Percentiles rank a stretch among this genome's conserved stretches.
Conservation (phyloP, 2,797 vertebrate species). For the Schizothorax lantsangensis region DNA sequence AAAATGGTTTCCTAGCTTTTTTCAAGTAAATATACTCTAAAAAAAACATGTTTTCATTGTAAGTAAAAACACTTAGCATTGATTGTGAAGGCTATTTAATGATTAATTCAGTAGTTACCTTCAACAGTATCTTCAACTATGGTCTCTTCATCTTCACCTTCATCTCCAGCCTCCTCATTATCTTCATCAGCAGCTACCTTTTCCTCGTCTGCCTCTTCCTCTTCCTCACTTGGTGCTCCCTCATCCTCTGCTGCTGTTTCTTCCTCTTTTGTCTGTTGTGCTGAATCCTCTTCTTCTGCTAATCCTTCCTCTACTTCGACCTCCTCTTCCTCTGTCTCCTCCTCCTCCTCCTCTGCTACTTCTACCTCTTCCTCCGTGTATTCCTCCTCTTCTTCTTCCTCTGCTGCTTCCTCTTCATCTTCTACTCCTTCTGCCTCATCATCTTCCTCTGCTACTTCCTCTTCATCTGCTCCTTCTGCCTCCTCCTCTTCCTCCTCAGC, state of each 20-base stretch:
- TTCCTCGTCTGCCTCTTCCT: conserved; percentile 30
- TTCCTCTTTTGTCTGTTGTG: conserved; percentile 19
- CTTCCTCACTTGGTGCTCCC: not conserved
- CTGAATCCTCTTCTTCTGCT: conserved; percentile 24
- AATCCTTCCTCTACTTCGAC: not conserved
- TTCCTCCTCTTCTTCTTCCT: not conserved
- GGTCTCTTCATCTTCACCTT: conserved; percentile 17
- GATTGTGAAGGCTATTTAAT: not conserved
- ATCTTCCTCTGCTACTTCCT: not conserved
- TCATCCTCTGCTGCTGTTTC: not conserved
- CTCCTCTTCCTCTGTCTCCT: not conserved
- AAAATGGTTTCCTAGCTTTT: not conserved
- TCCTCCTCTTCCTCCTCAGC: not conserved
- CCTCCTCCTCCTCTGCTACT: not conserved
- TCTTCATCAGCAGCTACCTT: not conserved
- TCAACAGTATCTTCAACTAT: conserved; percentile 3
- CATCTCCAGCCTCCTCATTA: conserved; percentile 3
- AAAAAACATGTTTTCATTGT: not conserved
- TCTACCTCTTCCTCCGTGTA: not conserved
- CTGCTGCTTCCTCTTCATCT: not conserved
- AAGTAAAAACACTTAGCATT: not conserved
- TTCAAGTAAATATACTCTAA: not conserved
- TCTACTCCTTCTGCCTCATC: conserved; percentile 41
- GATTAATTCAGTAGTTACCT: conserved; percentile 29
- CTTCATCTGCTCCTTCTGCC: not conserved